Conservation (phyloP, 2,888 invertebrate genomes). For the Ormyrus labotus region DNA sequence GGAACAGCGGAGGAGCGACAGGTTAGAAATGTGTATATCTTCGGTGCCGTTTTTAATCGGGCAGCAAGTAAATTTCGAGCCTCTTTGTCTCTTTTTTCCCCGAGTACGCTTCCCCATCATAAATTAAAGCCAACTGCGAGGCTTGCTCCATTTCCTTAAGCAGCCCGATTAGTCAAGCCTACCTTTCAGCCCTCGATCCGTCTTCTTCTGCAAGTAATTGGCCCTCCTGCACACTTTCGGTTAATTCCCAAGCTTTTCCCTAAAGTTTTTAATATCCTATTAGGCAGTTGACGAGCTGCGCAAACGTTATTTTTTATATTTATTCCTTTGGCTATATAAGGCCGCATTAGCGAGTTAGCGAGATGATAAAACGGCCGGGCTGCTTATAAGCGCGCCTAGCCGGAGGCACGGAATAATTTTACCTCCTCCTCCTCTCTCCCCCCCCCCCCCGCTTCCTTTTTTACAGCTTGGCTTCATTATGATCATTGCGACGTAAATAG, state of each 20-base stretch:
- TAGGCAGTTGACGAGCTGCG: slow-evolving; percentile 35
- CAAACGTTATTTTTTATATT: slow-evolving; percentile 43
- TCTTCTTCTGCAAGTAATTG: slow-evolving; percentile 52
- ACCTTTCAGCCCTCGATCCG: slow-evolving; percentile 42
- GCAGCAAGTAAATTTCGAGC: too few species aligned
- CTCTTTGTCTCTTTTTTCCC: too few species aligned
- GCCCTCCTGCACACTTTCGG: slow-evolving; percentile 44
- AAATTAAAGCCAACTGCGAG: too few species aligned
- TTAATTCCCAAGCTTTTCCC: background rate
- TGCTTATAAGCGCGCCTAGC: background rate
- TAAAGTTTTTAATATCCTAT: slow-evolving; percentile 43
- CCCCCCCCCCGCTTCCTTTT: background rate
- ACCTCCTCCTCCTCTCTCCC: background rate
- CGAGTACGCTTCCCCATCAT: too few species aligned
- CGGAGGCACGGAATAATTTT: background rate
- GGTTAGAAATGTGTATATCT: too few species aligned
- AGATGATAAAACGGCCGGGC: slow-evolving; percentile 28
- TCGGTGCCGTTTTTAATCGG: too few species aligned
- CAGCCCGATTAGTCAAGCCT: slow-evolving; percentile 53
- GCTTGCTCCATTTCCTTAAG: slow-evolving; percentile 40
- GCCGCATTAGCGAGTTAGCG: slow-evolving; percentile 18
- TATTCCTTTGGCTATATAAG: slow-evolving; percentile 24
- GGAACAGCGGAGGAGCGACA: too few species aligned
- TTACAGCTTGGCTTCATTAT: slow-evolving; percentile 28
- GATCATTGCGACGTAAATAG: slow-evolving; percentile 42